Evolutionary conservation across 2,797 vertebrate species (phyloP).

Genomic region (Varecia variegata): DNA sequence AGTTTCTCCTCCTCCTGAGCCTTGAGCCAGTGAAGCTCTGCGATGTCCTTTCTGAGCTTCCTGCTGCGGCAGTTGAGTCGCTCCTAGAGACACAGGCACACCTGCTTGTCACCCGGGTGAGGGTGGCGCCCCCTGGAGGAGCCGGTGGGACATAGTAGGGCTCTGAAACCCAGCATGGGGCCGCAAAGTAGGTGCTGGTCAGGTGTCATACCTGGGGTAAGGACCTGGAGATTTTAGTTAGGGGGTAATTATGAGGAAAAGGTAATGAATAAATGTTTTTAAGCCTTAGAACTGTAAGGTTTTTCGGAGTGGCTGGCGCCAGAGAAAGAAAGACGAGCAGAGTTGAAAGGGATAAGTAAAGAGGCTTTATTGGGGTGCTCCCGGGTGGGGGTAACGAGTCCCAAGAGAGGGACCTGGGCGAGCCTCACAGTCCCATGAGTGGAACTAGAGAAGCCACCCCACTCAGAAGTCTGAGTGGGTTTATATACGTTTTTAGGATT

Average conservation of each 20-base stretch:
- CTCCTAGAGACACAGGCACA: slow-evolving; percentile 1
- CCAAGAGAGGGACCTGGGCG: too few species aligned
- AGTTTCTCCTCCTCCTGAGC: background rate
- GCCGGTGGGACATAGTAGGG: fast-evolving
- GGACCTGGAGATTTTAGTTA: background rate
- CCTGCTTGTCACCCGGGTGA: background rate
- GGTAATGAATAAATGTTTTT: background rate
- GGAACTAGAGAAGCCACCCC: too few species aligned
- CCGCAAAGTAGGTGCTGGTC: background rate
- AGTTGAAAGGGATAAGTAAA: too few species aligned
- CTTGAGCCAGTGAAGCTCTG: background rate
- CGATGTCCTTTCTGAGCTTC: slow-evolving; percentile 11
- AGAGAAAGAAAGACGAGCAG: too few species aligned
- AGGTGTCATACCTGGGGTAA: background rate
- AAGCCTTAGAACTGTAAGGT: background rate
- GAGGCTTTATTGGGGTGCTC: too few species aligned
- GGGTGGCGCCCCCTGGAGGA: background rate
- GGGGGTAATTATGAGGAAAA: background rate
- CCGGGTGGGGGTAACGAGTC: too few species aligned
- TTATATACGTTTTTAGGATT: too few species aligned
- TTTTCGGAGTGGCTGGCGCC: too few species aligned
- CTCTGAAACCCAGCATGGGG: background rate
- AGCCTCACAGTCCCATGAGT: too few species aligned
- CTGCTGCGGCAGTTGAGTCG: background rate
- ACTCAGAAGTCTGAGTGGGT: too few species aligned